A percentile compares a stretch with the other conserved stretches of the same genome.
Evolutionary conservation across 1,140 invertebrate genomes (phyloP).

Genomic region (Parapsyche elsis): DNA sequence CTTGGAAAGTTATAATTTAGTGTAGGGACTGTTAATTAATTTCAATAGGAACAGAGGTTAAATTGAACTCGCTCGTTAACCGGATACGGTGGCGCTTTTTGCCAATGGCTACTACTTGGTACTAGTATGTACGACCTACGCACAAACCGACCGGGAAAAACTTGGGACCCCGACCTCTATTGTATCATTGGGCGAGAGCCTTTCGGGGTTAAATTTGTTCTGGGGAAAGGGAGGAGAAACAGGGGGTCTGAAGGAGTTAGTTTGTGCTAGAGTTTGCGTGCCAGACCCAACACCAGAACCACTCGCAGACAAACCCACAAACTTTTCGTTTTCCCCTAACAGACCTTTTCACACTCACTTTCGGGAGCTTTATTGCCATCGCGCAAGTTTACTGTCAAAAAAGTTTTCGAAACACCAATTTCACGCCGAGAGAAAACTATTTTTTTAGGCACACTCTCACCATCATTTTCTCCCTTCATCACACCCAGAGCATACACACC

Average conservation of each 20-base stretch:
- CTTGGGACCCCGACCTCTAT: conserved; percentile 1
- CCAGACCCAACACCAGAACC: neutral
- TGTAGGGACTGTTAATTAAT: conserved; percentile 17
- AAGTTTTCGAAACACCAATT: conserved; percentile 40
- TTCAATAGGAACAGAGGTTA: neutral
- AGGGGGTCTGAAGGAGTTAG: neutral
- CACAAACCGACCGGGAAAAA: neutral
- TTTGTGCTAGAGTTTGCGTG: neutral
- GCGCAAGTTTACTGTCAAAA: conserved; percentile 44
- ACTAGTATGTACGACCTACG: no score
- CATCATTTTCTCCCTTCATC: neutral
- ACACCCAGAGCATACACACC: no score
- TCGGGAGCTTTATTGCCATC: conserved; percentile 46
- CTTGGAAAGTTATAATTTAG: neutral
- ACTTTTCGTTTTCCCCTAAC: conserved; percentile 44
- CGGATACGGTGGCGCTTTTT: neutral
- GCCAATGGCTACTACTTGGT: no score
- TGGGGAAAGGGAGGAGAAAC: neutral
- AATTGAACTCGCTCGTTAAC: neutral
- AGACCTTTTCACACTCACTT: conserved; percentile 46
- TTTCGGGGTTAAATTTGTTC: conserved; percentile 1
- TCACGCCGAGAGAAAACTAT: conserved; percentile 18
- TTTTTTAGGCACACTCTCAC: neutral
- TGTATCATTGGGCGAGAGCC: neutral
- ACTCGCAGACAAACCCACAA: conserved; percentile 9